Percentiles rank a stretch among this genome's conserved stretches.
These are phyloP conservation scores for Gnathonemus longibarbis DNA, from an alignment of 2,113 vertebrate genomes.

Conservation along the genomic window DNA sequence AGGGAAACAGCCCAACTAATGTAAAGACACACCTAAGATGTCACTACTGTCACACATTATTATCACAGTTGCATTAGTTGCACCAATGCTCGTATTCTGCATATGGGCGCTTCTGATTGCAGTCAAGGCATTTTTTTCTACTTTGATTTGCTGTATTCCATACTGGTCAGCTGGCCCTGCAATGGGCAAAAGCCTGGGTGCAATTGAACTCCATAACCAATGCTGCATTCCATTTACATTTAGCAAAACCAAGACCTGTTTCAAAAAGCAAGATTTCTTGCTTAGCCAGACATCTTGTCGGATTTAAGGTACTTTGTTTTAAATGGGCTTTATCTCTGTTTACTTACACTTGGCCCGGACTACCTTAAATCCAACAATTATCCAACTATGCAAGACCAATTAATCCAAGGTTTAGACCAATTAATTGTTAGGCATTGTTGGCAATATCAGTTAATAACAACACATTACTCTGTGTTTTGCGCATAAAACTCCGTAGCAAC, in stretches of 20 bases:
- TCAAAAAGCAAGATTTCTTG: too few relatives aligned
- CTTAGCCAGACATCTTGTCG: too few relatives aligned
- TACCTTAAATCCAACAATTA: too few relatives aligned
- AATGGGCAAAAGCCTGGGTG: neutral
- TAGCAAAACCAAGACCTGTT: too few relatives aligned
- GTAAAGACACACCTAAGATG: neutral
- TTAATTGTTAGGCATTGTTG: too few relatives aligned
- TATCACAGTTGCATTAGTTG: neutral
- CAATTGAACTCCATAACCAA: neutral
- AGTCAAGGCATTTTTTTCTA: neutral
- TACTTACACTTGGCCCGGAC: too few relatives aligned
- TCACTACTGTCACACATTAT: neutral
- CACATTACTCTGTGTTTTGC: neutral
- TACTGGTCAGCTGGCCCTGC: neutral
- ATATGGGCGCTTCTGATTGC: neutral
- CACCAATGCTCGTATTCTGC: neutral
- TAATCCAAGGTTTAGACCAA: too few relatives aligned
- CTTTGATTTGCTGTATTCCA: neutral
- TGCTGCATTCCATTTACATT: neutral
- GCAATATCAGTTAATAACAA: neutral
- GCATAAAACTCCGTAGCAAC: too few relatives aligned
- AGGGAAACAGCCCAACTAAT: neutral
- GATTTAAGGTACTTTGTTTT: too few relatives aligned
- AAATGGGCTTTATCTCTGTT: too few relatives aligned
- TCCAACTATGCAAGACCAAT: too few relatives aligned